Evolutionary conservation across 2,113 vertebrate genomes (phyloP), one percentile per base, ranked within the genome.

Genomic region (Reinhardtius hippoglossoides): DNA sequence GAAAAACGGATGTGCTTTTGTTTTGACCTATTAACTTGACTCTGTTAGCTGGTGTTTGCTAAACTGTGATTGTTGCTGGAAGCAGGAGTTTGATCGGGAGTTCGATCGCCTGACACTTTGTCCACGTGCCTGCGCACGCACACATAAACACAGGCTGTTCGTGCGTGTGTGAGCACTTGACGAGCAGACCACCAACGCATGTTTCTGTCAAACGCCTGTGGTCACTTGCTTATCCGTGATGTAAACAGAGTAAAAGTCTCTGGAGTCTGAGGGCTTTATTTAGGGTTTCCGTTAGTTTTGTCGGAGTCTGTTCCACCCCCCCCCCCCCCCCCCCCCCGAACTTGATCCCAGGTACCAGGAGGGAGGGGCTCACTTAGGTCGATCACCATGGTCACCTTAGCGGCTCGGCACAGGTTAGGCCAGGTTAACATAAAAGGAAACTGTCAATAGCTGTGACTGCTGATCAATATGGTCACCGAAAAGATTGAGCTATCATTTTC

Each of bases 201-300:
- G 46, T 50, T 50, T 18, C 16, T 42, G 40, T 13, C 40, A 42
- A 10, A 42, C 40, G 40, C 40, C 40, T 42, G 40, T 42, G 12
- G 0, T 42, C 60, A 14, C 63, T 52, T 42, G 21, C 14, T n/a
- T 10, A 14, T 66, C 24, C 35, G 50, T 71, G 80, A 79, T 80
- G 86, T 87, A 87, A 88, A 90, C 84, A 88, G 35, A 37, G 72
- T 64, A 42, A 67, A 78, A 79, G 70, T 64, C n/a, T 6, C 48
- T 65, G n/a, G 24, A 44, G 40, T 42, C 62, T 18, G 16, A 6
- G 15, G 46, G 5, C 46, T 50, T 7, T 20, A 54, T n/a, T n/a
- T 3, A 54, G 6, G 50, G 14, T 3, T 54, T 54, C 50, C 20
- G 50, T 5, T 54, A 1, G 8, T 50, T 54, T n/a, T 54, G 50